These are phyloP conservation scores for Calycopis cecrops DNA, from an alignment of 1,140 invertebrate genomes.

Conservation along the genomic window DNA sequence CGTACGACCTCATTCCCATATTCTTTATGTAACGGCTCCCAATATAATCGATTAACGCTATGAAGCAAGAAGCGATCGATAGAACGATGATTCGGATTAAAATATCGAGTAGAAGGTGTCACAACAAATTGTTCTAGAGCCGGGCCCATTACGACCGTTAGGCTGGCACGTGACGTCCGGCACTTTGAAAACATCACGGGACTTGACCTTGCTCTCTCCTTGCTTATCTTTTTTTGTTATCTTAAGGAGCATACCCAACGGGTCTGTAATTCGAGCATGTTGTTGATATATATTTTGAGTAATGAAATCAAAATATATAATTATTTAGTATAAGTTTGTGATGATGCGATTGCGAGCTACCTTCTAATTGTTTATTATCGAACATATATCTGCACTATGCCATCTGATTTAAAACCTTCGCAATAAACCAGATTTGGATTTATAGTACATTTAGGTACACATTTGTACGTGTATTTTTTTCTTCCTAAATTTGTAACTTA, in stretches of 20 bases:
- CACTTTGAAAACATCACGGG: conserved; percentile 35
- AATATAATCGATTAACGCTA: conserved; percentile 27
- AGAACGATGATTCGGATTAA: conserved; percentile 23
- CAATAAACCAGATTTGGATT: too few relatives aligned
- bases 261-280: conserved; percentile 14
- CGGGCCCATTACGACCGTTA: conserved; percentile 49
- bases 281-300: too few relatives aligned
- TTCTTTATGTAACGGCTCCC: conserved; percentile 45
- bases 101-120: conserved; percentile 27
- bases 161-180: conserved; percentile 63
- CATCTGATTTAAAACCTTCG: too few relatives aligned
- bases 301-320: too few relatives aligned
- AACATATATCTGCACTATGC: too few relatives aligned
- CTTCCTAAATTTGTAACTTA: too few relatives aligned
- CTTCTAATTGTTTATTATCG: too few relatives aligned
- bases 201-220: conserved; percentile 39
- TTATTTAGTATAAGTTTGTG: too few relatives aligned
- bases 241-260: conserved; percentile 40
- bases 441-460: too few relatives aligned
- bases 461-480: too few relatives aligned
- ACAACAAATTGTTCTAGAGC: conserved; percentile 30
- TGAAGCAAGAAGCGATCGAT: conserved; percentile 29
- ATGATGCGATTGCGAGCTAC: too few relatives aligned
- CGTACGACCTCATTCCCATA: conserved; percentile 17
- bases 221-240: conserved; percentile 38